A percentile compares a stretch with the other conserved stretches of the same genome.
Conservation (phyloP, 92 coral and sea anemone genomes). For the Actinernus sp. region DNA sequence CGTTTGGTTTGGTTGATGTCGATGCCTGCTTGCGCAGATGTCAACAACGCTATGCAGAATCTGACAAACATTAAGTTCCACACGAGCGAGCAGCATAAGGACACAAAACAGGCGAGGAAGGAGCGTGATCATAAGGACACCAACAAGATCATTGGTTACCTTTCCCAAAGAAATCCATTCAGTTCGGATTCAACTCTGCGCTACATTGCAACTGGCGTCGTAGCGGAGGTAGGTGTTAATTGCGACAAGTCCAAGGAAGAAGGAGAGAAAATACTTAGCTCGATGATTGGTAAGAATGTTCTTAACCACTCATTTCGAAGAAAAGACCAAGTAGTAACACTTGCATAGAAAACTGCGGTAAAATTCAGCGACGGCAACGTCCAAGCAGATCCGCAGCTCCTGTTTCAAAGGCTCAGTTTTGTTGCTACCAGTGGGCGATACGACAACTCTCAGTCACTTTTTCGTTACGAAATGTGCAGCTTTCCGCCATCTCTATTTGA, state of each 20-base stretch:
- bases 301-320: not conserved
- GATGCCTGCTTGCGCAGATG: slow-evolving; percentile 22
- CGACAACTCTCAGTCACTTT: not conserved
- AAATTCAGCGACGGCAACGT: not conserved
- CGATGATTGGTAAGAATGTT: not conserved
- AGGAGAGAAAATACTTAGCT: slow-evolving; percentile 2
- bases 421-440: slow-evolving; percentile 6
- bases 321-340: slow-evolving; percentile 3
- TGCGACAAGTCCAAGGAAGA: not conserved
- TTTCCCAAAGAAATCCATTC: not conserved
- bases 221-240: slow-evolving; percentile 4
- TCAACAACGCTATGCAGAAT: slow-evolving; percentile 7
- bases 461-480: slow-evolving; percentile 57
- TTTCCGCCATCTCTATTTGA: slow-evolving; percentile 64
- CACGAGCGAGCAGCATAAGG: not conserved
- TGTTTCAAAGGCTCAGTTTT: not conserved
- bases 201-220: not conserved
- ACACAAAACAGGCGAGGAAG: slow-evolving; percentile 9
- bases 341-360: not conserved
- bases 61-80: not conserved
- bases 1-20: slow-evolving; percentile 29
- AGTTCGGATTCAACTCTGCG: not conserved
- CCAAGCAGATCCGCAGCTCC: slow-evolving; percentile 8
- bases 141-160: not conserved
- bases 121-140: slow-evolving; percentile 27